Conservation (phyloP, 2,113 vertebrate species). For the Festucalex cinctus region DNA sequence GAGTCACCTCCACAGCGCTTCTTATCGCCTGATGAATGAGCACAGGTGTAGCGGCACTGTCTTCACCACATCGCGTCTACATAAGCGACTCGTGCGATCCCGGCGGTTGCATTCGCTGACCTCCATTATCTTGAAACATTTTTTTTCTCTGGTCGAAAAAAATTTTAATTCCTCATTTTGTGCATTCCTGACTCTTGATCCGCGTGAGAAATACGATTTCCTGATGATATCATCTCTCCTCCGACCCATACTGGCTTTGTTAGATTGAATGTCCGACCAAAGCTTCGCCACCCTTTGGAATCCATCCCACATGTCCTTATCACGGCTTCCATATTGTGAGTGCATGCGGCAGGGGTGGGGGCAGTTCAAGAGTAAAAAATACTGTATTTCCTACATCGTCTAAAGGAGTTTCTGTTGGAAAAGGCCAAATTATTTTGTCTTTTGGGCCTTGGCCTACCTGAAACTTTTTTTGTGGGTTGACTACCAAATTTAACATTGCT, state of each 20-base stretch:
- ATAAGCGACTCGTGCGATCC: constrained; percentile 2
- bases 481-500: background rate
- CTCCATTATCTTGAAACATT: constrained; percentile 38
- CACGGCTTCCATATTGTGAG: constrained; percentile 55
- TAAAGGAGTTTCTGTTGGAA: background rate
- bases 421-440: background rate
- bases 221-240: constrained; percentile 59
- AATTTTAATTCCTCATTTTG: constrained; percentile 19
- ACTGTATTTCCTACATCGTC: too few relatives aligned
- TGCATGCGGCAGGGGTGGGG: background rate
- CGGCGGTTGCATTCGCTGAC: constrained; percentile 20
- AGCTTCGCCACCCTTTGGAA: constrained; percentile 11
- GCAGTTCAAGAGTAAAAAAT: background rate
- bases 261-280: constrained; percentile 32
- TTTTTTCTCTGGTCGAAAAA: constrained; percentile 36
- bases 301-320: constrained; percentile 47
- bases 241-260: constrained; percentile 34
- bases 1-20: constrained; percentile 40
- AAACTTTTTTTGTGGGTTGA: background rate
- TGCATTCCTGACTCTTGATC: constrained; percentile 36
- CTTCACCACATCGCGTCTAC: constrained; percentile 15
- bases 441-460: background rate
- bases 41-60: constrained; percentile 5
- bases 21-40: constrained; percentile 36
- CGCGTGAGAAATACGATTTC: constrained; percentile 51